phyloP scores from a whole-genome alignment of 2,888 invertebrate genomes.

The Sesia bembeciformis region DNA sequence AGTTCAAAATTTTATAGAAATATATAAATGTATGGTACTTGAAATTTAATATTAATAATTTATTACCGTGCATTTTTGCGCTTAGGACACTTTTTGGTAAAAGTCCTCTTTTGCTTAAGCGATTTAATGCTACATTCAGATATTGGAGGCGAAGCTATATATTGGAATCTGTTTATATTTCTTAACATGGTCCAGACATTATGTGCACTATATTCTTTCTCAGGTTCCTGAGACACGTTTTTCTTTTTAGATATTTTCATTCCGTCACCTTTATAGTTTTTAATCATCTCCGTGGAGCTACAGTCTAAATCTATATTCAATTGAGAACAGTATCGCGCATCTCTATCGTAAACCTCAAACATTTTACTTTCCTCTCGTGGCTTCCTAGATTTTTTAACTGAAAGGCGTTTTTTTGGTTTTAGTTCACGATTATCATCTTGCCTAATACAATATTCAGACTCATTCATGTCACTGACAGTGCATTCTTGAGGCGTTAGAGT shows the following conservation, averaged over 20 bases:
- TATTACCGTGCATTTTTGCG: constrained; percentile 34
- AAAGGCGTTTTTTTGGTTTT: constrained; percentile 30
- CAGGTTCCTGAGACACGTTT: constrained; percentile 5
- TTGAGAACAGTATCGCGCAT: constrained; percentile 37
- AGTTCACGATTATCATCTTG: constrained; percentile 19
- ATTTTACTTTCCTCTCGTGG: constrained; percentile 19
- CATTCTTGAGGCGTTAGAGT: constrained; percentile 31
- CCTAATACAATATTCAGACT: constrained; percentile 41
- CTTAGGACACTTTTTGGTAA: constrained; percentile 20
- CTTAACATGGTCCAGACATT: constrained; percentile 56
- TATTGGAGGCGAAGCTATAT: constrained; percentile 41
- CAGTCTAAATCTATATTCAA: constrained; percentile 36
- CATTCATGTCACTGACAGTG: constrained; percentile 58
- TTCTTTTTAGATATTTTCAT: constrained; percentile 12
- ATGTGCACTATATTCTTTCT: constrained; percentile 24
- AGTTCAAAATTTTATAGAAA: not conserved
- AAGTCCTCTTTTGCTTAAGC: constrained; percentile 24
- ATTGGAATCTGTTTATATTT: constrained; percentile 51
- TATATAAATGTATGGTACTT: not conserved
- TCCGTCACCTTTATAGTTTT: constrained; percentile 29
- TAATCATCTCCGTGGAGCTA: constrained; percentile 40
- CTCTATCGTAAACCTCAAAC: constrained; percentile 36
- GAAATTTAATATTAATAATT: not conserved
- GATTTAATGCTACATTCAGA: constrained; percentile 35
- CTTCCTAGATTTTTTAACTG: constrained; percentile 20